phyloP scores from a whole-genome alignment of 2,888 invertebrate genomes.

The Serripes groenlandicus region DNA sequence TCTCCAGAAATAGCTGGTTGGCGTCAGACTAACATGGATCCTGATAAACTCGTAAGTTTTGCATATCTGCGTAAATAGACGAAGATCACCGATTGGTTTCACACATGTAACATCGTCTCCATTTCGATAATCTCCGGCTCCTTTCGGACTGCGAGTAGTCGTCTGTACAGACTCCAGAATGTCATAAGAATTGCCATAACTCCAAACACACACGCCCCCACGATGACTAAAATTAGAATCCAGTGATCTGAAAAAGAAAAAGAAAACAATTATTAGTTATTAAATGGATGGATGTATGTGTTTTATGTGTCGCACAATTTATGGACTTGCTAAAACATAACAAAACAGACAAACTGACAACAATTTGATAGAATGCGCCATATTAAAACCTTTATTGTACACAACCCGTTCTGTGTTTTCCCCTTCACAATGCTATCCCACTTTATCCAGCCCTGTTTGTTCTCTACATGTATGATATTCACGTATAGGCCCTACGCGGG shows the following conservation, averaged over 20 bases:
- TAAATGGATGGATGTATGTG: neutral
- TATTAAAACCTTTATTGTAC: too few species aligned
- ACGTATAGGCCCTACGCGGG: too few species aligned
- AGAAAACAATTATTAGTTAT: neutral
- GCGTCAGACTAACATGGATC: neutral
- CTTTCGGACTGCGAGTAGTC: too few species aligned
- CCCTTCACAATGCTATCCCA: too few species aligned
- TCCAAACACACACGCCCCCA: neutral
- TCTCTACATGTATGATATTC: too few species aligned
- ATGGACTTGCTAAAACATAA: too few species aligned
- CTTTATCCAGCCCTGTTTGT: too few species aligned
- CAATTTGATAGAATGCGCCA: too few species aligned
- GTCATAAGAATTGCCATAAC: neutral
- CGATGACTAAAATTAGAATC: neutral
- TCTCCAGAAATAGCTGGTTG: too few species aligned
- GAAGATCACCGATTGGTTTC: neutral
- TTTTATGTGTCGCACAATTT: too few species aligned
- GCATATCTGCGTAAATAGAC: neutral
- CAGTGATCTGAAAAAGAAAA: neutral
- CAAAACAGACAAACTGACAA: too few species aligned
- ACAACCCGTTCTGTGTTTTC: too few species aligned
- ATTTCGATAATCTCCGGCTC: neutral
- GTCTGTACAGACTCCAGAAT: neutral
- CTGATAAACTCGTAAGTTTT: neutral
- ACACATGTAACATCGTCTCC: neutral